Conservation (phyloP, 2,888 invertebrate species). For the Drosophila formosana region DNA sequence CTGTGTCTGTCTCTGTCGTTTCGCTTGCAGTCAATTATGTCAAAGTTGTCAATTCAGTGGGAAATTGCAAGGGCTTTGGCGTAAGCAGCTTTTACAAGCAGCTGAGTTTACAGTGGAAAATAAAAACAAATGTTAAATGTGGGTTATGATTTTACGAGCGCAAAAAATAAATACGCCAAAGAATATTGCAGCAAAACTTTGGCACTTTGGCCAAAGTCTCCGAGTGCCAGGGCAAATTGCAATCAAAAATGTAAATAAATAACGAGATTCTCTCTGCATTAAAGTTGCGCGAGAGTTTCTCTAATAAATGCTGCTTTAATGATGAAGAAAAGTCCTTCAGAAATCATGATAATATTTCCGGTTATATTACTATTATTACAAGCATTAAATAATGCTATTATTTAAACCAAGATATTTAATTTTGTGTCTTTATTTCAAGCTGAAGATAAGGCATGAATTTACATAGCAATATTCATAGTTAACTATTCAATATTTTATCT, state of each 20-base stretch:
- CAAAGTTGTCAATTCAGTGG: slow-evolving; percentile 77
- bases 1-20: slow-evolving; percentile 4
- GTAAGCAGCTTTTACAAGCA: slow-evolving; percentile 63
- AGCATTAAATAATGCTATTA: not conserved
- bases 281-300: not conserved
- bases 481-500: no score
- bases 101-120: slow-evolving; percentile 34
- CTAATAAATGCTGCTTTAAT: not conserved
- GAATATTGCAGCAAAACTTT: slow-evolving; percentile 3
- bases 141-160: slow-evolving; percentile 50
- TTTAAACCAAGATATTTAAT: not conserved
- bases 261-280: not conserved
- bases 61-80: slow-evolving; percentile 57
- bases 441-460: no score
- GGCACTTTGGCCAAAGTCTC: slow-evolving; percentile 8
- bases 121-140: slow-evolving; percentile 48
- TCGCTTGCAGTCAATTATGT: slow-evolving; percentile 75
- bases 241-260: slow-evolving; percentile 30
- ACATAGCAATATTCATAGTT: not conserved
- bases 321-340: not conserved
- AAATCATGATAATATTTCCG: not conserved
- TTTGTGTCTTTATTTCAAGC: no score
- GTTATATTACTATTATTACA: not conserved
- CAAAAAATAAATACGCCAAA: slow-evolving; percentile 5
- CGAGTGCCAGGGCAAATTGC: slow-evolving; percentile 28